Base-by-base conservation (phyloP, 2,888 invertebrate genomes). In the Hetaerina titia region DNA sequence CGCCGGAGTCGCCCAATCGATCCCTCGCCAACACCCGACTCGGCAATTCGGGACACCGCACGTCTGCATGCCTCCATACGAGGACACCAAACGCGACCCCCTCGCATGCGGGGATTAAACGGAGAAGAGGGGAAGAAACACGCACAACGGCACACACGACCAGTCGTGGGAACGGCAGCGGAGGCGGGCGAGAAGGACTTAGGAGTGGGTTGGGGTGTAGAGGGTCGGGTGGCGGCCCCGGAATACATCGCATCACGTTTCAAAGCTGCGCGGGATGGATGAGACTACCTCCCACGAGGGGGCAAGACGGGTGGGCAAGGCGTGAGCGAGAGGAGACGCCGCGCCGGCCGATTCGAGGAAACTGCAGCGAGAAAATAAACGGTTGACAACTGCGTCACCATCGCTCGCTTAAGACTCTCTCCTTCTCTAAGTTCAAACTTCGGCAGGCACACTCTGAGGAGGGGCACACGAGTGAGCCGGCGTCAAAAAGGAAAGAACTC, bases 211-310 rank as follows among this genome's bases (percentile, higher is more conserved):
- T 4, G 69, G 81, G 81, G 31, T 81, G 13, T 31, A 81, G 25
- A 31, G 25, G 31, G 31, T 81, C 81, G 81, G 81, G 31, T 13
- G 2, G 13, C 31, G 81, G 9, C 31, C 25, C 81, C 81, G 81
- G 31, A 81, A 81, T 81, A 31, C 31, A 81, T 81, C 81, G 31
- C 81, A 31, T 81, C 81, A 81, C 81, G 81, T 31, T 81, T 81
- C 81, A 81, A 81, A 81, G 81, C 15, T 81, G 31, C 81, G 31
- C 81, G 81, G 81, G n/a, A 81, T 31, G 31, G 81, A 31, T 81
- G 81, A 81, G 31, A 81, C 81, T 9, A 9, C 81, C 81, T 81
- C 22, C 22, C n/a, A n/a, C 22, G n/a, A 1, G 22, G 9, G 7
- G 31, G 31, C 31, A 60, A 11, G 60, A 60, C 60, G 13, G 60